phyloP scores from a whole-genome alignment of 2,113 vertebrate species.

The Nymphicus hollandicus region DNA sequence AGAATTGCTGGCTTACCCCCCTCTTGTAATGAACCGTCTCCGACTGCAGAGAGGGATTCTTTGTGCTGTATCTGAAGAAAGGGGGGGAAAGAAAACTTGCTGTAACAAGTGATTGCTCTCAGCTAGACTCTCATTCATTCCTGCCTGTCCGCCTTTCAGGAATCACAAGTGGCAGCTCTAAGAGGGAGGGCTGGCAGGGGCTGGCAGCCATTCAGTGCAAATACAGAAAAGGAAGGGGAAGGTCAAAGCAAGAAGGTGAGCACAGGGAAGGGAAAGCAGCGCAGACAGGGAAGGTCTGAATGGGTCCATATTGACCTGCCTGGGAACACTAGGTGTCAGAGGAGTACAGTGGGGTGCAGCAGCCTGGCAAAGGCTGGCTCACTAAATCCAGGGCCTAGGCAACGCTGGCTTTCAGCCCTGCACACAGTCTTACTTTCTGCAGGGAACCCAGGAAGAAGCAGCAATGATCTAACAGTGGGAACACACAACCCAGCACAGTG shows the following conservation, averaged over 20 bases:
- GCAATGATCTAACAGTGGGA: not conserved
- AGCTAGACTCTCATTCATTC: not conserved
- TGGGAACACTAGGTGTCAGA: not conserved
- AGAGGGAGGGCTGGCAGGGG: conserved; percentile 12
- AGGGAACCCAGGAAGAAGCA: not conserved
- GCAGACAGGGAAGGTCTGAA: conserved; percentile 14
- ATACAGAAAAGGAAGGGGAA: not conserved
- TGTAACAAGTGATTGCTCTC: not conserved
- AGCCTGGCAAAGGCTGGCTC: not conserved
- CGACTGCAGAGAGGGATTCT: conserved; percentile 84
- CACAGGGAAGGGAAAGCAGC: conserved; percentile 40
- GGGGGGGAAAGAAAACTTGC: not conserved
- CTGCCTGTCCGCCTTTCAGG: not conserved
- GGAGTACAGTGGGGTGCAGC: not conserved
- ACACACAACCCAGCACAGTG: accelerated
- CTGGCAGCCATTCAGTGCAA: not conserved
- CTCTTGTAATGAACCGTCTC: conserved; percentile 95
- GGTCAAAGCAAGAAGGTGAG: conserved; percentile 44
- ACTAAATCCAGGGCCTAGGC: not conserved
- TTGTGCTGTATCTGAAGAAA: conserved; percentile 87
- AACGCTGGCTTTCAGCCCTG: not conserved
- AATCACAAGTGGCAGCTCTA: conserved; percentile 29
- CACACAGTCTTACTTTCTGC: not conserved
- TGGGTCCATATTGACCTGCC: conserved; percentile 1
- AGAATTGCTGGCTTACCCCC: conserved; percentile 97